Evolutionary conservation across 1,140 invertebrate genomes (phyloP), one percentile per base, ranked within the genome.

Genomic region (Thrips palmi): DNA sequence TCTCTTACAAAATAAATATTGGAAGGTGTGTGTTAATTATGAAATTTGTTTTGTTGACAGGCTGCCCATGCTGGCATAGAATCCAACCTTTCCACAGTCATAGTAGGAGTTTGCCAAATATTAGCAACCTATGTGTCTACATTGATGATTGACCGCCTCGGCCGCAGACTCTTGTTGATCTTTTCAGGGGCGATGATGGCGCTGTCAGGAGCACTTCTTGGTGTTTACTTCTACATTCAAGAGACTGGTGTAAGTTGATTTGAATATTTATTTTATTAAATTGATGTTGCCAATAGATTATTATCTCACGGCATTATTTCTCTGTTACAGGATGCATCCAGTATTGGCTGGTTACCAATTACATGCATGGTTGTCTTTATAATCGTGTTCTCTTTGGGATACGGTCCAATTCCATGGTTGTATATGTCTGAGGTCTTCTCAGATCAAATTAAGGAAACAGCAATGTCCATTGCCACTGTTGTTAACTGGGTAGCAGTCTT

Each of bases 401-500:
- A 73, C 42, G 81, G 79, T 2, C 79, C 79, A 0, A 72, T 86
- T 19, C 76, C 79, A 0, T 84, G 79, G 73, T 67, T 81, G 58
- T 74, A 83, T 67, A 69, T 80, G 52, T 68, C 71, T 15, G 77
- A 83, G 50, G 52, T 80, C 37, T 77, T 77, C 60, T 59, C 75
- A 44, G 64, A 78, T 48, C 68, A 77, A 25, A 67, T 84, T 20
- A 83, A 82, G 48, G 77, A 76, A 37, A 70, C 82, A 14, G 80
- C 77, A 40, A 54, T 64, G 46, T 70, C 77, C 0, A 68, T 82
- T 28, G 74, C 77, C 7, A 74, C 77, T 58, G 27, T 52, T 5
- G 21, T 75, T 18, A 85, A 82, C 52, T 87, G 84, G 81, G 44
- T 77, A 2, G 63, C 76, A 47, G 78, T 74, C 24, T 89, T 89